These are phyloP conservation scores for Tenthredo notha DNA, from an alignment of 2,888 invertebrate species.

Conservation along the genomic window DNA sequence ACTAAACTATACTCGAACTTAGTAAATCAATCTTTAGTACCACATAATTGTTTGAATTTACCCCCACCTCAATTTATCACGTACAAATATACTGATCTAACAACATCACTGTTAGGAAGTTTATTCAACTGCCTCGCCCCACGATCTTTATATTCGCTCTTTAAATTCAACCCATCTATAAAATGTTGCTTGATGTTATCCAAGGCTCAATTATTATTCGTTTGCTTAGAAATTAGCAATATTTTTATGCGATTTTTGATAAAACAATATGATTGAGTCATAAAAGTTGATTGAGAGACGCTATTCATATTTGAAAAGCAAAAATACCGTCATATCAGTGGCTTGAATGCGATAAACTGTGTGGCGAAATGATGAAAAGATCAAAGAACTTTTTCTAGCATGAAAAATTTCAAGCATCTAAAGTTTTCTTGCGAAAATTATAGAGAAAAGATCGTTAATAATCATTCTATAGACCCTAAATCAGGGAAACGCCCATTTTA, in stretches of 20 bases:
- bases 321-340: neutral
- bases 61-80: neutral
- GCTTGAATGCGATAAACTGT: neutral
- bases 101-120: neutral
- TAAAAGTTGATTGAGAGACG: neutral
- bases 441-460: neutral
- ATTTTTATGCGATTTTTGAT: neutral
- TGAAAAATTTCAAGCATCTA: neutral
- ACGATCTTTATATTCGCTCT: neutral
- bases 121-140: constrained; percentile 1
- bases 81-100: neutral
- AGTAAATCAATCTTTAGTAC: constrained; percentile 17
- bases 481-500: constrained; percentile 25
- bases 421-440: neutral
- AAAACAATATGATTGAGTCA: neutral
- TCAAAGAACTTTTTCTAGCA: neutral
- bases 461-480: neutral
- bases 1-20: neutral
- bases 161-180: neutral
- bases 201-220: neutral
- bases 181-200: neutral
- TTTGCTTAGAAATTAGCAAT: neutral
- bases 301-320: neutral
- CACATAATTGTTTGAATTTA: neutral
- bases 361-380: neutral